Base-by-base conservation (phyloP, 2,797 vertebrate species). In the Kryptopterus vitreolus region DNA sequence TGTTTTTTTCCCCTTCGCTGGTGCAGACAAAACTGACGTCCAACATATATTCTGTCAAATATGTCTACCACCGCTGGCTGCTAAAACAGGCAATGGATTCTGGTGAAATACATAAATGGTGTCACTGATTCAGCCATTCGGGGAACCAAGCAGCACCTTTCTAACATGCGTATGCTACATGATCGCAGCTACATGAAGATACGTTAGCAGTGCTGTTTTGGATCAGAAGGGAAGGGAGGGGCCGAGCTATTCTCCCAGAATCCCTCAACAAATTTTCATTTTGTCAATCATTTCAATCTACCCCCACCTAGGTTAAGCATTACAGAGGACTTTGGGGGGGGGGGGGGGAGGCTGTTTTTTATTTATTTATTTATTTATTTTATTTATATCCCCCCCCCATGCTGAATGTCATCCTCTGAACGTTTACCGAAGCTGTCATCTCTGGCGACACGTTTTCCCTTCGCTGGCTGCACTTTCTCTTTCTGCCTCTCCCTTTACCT, bases 231-330 rank as follows among this genome's bases (percentile, higher is more conserved):
- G 7, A 22, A 20, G 26, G 38, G 53, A 4, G n/a, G n/a, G n/a
- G n/a, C n/a, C n/a, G n/a, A 46, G 8, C 3, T 46, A 74, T 59
- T 74, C 35, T 66, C 71, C 46, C 18, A 10, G 63, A 68, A 73
- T 80, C 77, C 77, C 77, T 78, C 57, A 82, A 50, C 77, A 76
- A 78, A 76, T 85, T 85, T 82, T 75, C 78, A 82, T 82, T 79
- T 55, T 12, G 63, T 82, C 79, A 81, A 80, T 82, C 78, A 85
- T 72, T 78, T 80, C 61, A 55, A 77, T 53, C 78, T 57, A 43
- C 55, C 62, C 74, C 69, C 63, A 63, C 80, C n/a, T 83, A 85
- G 81, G 77, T 82, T 85, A 85, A 85, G 77, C 33, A 57, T 53
- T 76, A 66, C 26, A 22, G 52, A 78, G 55, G 62, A 77, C 76